phyloP scores from a whole-genome alignment of 1,140 invertebrate species.

The Drosophila willistoni region DNA sequence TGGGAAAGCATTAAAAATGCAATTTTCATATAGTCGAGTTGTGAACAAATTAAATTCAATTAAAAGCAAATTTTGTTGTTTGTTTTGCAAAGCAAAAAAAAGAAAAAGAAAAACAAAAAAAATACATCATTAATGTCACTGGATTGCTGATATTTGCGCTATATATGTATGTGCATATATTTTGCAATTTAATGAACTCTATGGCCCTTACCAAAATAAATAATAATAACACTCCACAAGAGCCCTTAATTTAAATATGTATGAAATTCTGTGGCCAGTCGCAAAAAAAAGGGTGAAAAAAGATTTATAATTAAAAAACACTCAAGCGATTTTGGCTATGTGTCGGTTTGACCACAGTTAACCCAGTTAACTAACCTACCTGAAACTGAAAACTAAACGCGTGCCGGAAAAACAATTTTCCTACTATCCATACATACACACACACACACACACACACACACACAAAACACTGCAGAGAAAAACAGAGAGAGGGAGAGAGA shows the following conservation, averaged over 20 bases:
- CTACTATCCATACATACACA: slow-evolving; percentile 56
- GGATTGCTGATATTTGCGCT: slow-evolving; percentile 1
- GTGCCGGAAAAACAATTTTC: slow-evolving; percentile 69
- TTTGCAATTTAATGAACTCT: slow-evolving; percentile 65
- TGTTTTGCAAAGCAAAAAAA: slow-evolving; percentile 6
- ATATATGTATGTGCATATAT: neutral
- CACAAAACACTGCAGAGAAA: slow-evolving; percentile 25
- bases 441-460: slow-evolving; percentile 9
- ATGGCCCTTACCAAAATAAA: slow-evolving; percentile 27
- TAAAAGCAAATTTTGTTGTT: slow-evolving; percentile 49
- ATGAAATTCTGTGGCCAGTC: slow-evolving; percentile 37
- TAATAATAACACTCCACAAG: slow-evolving; percentile 23
- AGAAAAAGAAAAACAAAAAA: slow-evolving; percentile 26
- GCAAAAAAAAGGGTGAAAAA: neutral
- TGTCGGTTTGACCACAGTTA: slow-evolving; percentile 34
- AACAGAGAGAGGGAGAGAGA: neutral
- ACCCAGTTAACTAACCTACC: slow-evolving; percentile 51
- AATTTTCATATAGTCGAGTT: slow-evolving; percentile 59
- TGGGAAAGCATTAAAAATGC: slow-evolving; percentile 60
- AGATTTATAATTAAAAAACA: slow-evolving; percentile 42
- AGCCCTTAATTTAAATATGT: slow-evolving; percentile 39
- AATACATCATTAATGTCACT: slow-evolving; percentile 27
- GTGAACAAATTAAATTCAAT: slow-evolving; percentile 58
- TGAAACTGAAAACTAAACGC: slow-evolving; percentile 36
- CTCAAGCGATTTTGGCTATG: slow-evolving; percentile 27